Evolutionary conservation across 2,888 invertebrate genomes (phyloP), one percentile per base, ranked within the genome.

Genomic region (Torymus aiolomorphi): DNA sequence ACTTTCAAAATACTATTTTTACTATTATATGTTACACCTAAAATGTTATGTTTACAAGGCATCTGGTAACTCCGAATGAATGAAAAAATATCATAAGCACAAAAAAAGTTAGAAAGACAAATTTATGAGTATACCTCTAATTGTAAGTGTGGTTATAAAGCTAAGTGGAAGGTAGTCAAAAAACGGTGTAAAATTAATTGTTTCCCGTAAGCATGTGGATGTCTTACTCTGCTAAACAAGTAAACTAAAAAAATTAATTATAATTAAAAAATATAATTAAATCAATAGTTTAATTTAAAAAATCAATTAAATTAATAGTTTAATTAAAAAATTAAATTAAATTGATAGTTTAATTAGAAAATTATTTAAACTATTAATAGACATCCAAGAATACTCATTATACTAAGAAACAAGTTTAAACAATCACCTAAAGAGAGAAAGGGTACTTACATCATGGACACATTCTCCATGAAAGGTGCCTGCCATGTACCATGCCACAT

Each of bases 381-480:
- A 84, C 82, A 82, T 70, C 62, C 54, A 52, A 76, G 59, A 59
- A 63, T 73, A 52, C 42, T n/a, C n/a, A n/a, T n/a, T n/a, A n/a
- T n/a, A n/a, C n/a, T n/a, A n/a, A n/a, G n/a, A n/a, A n/a, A 59
- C n/a, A 61, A 13, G 13, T 72, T 63, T 51, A 16, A 66, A 77
- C 31, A 77, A 56, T 52, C n/a, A 13, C 54, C 18, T 3, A 67
- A 18, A 69, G 18, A n/a, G n/a, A 63, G 18, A 11, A 76, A 61
- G 51, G 56, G 57, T 86, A 94, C 96, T 95, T 92, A 97, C 97
- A 97, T 97, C 90, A 97, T 97, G 86, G 97, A 97, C 86, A 97
- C 96, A 97, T 95, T 97, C 97, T 83, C 96, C 96, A 76, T 97
- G 97, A 93, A 97, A 97, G 92, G 96, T 96, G 88, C 97, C 96